A percentile compares a stretch with the other conserved stretches of the same genome.
Conservation (phyloP, 2,797 vertebrate species). For the Phoeniculus purpureus region DNA sequence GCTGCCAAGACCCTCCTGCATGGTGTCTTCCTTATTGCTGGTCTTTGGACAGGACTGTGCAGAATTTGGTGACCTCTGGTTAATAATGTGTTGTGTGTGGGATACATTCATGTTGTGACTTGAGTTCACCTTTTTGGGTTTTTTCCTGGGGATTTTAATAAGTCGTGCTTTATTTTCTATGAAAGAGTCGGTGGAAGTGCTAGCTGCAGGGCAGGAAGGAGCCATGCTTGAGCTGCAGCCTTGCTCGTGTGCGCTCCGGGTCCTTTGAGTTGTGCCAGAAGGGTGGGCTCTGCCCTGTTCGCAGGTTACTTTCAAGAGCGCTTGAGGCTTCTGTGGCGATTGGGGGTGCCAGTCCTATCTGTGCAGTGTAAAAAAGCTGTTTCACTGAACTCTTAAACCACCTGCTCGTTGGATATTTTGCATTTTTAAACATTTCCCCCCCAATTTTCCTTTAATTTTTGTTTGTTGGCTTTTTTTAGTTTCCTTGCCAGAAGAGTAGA, state of each 20-base stretch:
- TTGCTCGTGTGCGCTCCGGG: not conserved
- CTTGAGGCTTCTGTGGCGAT: not conserved
- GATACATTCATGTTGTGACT: not conserved
- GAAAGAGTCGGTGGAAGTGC: not conserved
- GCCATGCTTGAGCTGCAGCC: not conserved
- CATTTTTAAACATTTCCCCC: not conserved
- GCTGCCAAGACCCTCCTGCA: not conserved
- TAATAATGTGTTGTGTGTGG: not conserved
- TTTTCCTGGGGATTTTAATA: not conserved
- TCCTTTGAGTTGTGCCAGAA: constrained; percentile 1
- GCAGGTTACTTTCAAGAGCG: not conserved
- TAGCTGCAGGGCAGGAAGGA: constrained; percentile 9
- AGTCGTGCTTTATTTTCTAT: not conserved
- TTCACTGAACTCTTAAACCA: not conserved
- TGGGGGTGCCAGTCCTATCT: not conserved
- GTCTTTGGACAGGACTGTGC: not conserved
- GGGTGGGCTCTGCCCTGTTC: not conserved
- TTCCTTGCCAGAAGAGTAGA: not conserved
- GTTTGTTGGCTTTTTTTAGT: not conserved
- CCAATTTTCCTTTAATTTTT: not conserved
- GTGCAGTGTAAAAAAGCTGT: not conserved
- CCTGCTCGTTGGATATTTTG: not conserved
- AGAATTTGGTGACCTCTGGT: rapidly evolving
- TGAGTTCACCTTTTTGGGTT: not conserved
- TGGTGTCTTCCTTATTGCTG: rapidly evolving